These are phyloP conservation scores for Tetranychus piercei DNA, from an alignment of 2,888 invertebrate species.

Conservation along the genomic window DNA sequence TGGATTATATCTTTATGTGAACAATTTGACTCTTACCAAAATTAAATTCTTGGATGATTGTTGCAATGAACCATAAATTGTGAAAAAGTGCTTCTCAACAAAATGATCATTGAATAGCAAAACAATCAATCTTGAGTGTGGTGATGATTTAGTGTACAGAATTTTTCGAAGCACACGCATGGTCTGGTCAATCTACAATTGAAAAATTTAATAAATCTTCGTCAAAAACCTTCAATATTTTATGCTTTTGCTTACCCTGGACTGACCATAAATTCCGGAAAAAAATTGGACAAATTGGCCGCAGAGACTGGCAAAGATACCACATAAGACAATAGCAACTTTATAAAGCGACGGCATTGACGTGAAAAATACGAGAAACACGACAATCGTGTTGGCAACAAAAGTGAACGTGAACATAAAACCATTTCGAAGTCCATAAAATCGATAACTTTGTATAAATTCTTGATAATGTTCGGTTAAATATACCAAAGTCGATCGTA, in stretches of 20 bases:
- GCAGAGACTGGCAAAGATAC: background rate
- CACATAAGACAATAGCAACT: background rate
- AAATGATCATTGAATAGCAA: background rate
- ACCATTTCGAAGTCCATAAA: background rate
- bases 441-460: background rate
- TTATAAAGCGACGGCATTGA: background rate
- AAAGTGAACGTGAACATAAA: background rate
- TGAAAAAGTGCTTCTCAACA: background rate
- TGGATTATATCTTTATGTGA: background rate
- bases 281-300: background rate
- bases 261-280: background rate
- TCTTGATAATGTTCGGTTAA: background rate
- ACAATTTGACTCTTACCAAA: background rate
- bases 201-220: background rate
- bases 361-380: background rate
- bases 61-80: background rate
- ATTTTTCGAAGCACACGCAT: background rate
- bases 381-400: background rate
- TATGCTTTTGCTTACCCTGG: background rate
- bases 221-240: background rate
- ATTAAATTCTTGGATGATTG: background rate
- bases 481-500: background rate
- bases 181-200: background rate
- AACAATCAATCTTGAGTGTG: background rate
- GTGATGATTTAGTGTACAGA: background rate